Conservation (phyloP, 1,140 invertebrate species). For the Drosophila varians region DNA sequence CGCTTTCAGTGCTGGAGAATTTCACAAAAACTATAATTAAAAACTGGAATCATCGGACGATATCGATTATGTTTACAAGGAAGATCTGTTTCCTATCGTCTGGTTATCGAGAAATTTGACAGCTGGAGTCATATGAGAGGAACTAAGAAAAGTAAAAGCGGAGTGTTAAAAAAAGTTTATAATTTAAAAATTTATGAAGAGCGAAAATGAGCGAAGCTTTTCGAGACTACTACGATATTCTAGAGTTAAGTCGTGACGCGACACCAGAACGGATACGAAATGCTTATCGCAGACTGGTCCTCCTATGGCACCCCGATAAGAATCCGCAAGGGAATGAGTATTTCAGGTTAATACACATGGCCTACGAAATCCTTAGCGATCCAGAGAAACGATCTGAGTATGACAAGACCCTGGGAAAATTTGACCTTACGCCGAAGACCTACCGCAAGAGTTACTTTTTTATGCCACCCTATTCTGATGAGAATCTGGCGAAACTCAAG, state of each 20-base stretch:
- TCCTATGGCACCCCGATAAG: conserved; percentile 30
- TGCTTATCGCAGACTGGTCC: neutral
- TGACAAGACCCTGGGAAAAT: neutral
- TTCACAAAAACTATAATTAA: no score
- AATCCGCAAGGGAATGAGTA: neutral
- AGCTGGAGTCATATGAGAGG: no score
- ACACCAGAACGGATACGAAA: neutral
- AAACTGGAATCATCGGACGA: no score
- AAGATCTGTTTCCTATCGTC: no score
- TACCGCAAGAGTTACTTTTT: no score
- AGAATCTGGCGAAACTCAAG: neutral
- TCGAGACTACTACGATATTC: conserved; percentile 5
- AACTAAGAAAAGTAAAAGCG: no score
- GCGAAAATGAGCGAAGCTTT: neutral
- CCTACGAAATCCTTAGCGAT: conserved; percentile 7
- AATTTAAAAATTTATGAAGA: no score
- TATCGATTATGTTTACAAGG: no score
- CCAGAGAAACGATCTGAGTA: neutral
- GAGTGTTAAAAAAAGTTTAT: no score
- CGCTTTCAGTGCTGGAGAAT: no score
- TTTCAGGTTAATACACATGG: neutral
- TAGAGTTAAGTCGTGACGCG: conserved; percentile 6
- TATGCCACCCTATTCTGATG: no score
- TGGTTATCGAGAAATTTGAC: no score
- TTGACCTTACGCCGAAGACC: neutral